Evolutionary conservation across 2,797 vertebrate genomes (phyloP), one percentile per base, ranked within the genome.

Genomic region (Danio kyathit): DNA sequence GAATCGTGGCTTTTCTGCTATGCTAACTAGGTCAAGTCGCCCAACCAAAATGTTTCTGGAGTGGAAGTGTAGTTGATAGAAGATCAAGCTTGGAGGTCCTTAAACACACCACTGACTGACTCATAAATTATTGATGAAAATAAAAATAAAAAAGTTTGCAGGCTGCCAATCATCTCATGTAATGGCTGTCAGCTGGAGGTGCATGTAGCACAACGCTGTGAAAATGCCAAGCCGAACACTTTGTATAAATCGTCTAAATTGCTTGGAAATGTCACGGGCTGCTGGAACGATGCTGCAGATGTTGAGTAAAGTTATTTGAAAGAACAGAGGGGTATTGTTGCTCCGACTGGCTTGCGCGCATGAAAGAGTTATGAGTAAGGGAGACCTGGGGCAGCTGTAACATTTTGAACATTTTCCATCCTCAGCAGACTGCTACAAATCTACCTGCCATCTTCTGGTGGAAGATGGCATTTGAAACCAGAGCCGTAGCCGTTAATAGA

Each of bases 101-200:
- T 21, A 38, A 51, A 38, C 16, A 19, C 10, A 19, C 49, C 4
- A 7, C 59, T 46, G 48, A 44, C 77, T 72, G 40, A 29, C 77
- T 72, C 11, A 56, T 73, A 64, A 12, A 73, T 64, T 64, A 80
- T 64, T 80, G 51, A 80, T 79, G 60, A 12, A 71, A 40, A 63
- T 29, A 29, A 29, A 29, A 29, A 29, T 29, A 29, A 29, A 29
- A 29, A 38, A 59, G 54, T 72, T 73, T 54, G 67, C 69, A 54
- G 60, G 49, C 77, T 80, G 77, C 60, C 77, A 80, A 54, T 80
- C 59, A 80, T 80, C 49, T 73, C 19, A 54, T 64, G 48, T 80
- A 80, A 73, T 80, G 69, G 69, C 52, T 72, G 67, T 73, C 77
- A 80, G 69, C 59, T 80, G 77, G 77, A 73, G 69, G 40, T 80